Percentiles rank a stretch among this genome's conserved stretches.
phyloP scores from a whole-genome alignment of 2,888 invertebrate species.

The Cephus pygmeus region DNA sequence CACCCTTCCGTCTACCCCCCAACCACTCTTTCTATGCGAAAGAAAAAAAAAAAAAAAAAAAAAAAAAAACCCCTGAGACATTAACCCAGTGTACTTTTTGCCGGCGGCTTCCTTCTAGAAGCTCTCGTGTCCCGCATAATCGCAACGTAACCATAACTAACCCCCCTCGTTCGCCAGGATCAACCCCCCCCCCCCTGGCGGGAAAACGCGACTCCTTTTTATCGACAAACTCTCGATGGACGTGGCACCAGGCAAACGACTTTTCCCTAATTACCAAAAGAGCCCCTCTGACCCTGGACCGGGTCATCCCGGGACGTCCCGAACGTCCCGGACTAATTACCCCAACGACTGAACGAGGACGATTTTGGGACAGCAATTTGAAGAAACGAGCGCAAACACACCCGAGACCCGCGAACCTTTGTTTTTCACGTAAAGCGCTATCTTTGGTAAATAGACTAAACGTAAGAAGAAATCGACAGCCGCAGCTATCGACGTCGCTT shows the following conservation, averaged over 20 bases:
- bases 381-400: no score
- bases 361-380: no score
- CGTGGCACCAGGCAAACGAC: conserved; percentile 25
- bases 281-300: conserved; percentile 11
- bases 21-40: background rate
- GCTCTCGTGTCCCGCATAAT: conserved; percentile 12
- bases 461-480: no score
- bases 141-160: conserved; percentile 13
- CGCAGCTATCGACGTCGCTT: no score
- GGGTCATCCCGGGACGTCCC: no score
- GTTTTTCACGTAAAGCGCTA: no score
- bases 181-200: no score
- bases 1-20: background rate
- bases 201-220: no score
- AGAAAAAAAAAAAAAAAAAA: no score
- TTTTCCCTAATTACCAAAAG: conserved; percentile 27
- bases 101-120: conserved; percentile 8
- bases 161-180: background rate
- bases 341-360: background rate
- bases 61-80: background rate
- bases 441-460: no score
- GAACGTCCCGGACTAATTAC: conserved; percentile 6
- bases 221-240: conserved; percentile 11
- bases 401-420: no score
- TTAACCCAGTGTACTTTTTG: background rate